Evolutionary conservation across 2,888 invertebrate genomes (phyloP).

Genomic region (Spisula solida): DNA sequence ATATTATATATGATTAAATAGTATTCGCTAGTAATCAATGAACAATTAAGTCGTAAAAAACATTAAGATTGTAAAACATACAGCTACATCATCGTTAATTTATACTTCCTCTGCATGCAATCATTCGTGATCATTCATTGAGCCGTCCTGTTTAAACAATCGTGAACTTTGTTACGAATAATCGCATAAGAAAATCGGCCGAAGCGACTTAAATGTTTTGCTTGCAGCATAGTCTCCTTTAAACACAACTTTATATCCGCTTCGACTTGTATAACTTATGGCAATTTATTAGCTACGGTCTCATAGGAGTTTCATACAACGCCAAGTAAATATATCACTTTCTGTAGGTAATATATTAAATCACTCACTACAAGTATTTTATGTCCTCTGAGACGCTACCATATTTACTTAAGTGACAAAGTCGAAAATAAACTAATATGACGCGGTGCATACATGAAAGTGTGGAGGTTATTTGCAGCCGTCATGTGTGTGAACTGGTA

Average conservation of each 20-base stretch:
- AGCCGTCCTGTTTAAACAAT: too few relatives aligned
- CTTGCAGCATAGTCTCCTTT: background rate
- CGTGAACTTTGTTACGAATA: too few relatives aligned
- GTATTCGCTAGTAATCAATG: too few relatives aligned
- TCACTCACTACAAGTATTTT: background rate
- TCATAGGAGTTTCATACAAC: background rate
- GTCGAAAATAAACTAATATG: background rate
- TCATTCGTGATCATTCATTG: too few relatives aligned
- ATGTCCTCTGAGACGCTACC: background rate
- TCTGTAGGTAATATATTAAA: background rate
- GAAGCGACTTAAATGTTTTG: background rate
- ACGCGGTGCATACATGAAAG: background rate
- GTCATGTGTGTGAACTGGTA: background rate
- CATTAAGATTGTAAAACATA: too few relatives aligned
- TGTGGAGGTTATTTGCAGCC: background rate
- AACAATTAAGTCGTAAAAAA: too few relatives aligned
- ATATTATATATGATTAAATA: too few relatives aligned
- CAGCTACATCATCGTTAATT: too few relatives aligned
- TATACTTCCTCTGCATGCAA: too few relatives aligned
- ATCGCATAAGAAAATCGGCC: background rate
- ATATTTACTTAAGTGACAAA: background rate
- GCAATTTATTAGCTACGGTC: background rate
- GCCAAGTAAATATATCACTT: background rate
- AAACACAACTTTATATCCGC: background rate
- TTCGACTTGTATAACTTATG: background rate